Conservation (phyloP, 2,797 vertebrate species). For the Fistularia commersonii region DNA sequence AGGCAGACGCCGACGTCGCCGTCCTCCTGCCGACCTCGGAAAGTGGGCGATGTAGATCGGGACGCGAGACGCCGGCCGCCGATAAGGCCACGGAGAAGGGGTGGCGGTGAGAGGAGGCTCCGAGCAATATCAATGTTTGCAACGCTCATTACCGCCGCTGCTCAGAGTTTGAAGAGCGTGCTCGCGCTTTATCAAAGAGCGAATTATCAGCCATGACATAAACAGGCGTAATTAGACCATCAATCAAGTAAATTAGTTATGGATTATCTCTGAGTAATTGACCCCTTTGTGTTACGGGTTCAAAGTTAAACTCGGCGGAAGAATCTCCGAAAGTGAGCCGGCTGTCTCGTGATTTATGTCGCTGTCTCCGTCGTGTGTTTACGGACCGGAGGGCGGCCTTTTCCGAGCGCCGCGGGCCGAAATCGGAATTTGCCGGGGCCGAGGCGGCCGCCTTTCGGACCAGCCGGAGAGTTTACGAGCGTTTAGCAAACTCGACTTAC, state of each 20-base stretch:
- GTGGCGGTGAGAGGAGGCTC: slow-evolving; percentile 23
- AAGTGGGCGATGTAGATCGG: no score
- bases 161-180: slow-evolving; percentile 45
- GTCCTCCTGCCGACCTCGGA: no score
- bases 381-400: slow-evolving; percentile 13
- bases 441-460: no score
- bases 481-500: slow-evolving; percentile 59
- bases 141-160: slow-evolving; percentile 49
- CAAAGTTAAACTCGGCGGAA: slow-evolving; percentile 53
- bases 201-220: slow-evolving; percentile 71
- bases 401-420: slow-evolving; percentile 17
- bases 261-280: slow-evolving; percentile 73
- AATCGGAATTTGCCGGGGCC: no score
- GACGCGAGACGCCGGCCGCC: no score
- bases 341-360: slow-evolving; percentile 23
- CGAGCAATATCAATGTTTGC: slow-evolving; percentile 37
- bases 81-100: no score
- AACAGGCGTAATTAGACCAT: slow-evolving; percentile 74
- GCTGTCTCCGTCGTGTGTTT: slow-evolving; percentile 29
- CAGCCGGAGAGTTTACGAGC: not conserved
- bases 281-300: slow-evolving; percentile 62
- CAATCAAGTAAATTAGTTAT: slow-evolving; percentile 74
- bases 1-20: no score
- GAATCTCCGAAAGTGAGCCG: slow-evolving; percentile 39
- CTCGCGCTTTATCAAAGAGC: slow-evolving; percentile 67